Evolutionary conservation across 2,797 vertebrate species (phyloP), one percentile per base, ranked within the genome.

Genomic region (Anisognathus igniventris): DNA sequence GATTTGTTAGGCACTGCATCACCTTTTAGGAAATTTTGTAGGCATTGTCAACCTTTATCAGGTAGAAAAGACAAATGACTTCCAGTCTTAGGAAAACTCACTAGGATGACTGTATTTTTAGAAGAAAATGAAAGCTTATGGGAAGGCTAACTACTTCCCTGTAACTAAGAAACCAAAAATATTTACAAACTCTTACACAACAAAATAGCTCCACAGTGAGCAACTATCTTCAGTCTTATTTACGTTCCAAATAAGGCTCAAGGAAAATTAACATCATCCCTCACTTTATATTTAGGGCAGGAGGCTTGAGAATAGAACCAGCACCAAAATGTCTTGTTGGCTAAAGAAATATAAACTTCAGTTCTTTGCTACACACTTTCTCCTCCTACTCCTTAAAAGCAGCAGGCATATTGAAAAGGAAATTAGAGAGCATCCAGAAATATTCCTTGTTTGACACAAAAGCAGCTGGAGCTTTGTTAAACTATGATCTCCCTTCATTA

Each of bases 151-250:
- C 62, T 81, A 64, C 28, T 79, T 20, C 45, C 40, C 44, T 57
- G 57, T 90, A 94, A 75, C 82, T 80, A 88, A 92, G 94, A 94
- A 75, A 88, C 77, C 16, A 80, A 50, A 93, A 86, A 54, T 86
- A 86, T 75, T 81, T 92, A 92, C 72, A 84, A 88, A 86, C 7
- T 8, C 47, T 81, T 88, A 60, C 50, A 91, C 45, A 88, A 93
- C 33, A 88, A 92, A 91, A 89, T 65, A 93, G 67, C 54, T 72
- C 39, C 54, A 50, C 14, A 68, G 33, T 28, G 42, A 89, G 51
- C 25, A 78, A 75, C 48, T 64, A 84, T 47, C 61, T 84, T 61
- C 0, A 1, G 47, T 57, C 57, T 78, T 86, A 80, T 50, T 93
- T 94, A 86, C 1, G 25, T 64, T 92, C 48, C 83, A 88, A 92